These are phyloP conservation scores for Aramus guarauna DNA, from an alignment of 2,113 vertebrate genomes.

Conservation along the genomic window DNA sequence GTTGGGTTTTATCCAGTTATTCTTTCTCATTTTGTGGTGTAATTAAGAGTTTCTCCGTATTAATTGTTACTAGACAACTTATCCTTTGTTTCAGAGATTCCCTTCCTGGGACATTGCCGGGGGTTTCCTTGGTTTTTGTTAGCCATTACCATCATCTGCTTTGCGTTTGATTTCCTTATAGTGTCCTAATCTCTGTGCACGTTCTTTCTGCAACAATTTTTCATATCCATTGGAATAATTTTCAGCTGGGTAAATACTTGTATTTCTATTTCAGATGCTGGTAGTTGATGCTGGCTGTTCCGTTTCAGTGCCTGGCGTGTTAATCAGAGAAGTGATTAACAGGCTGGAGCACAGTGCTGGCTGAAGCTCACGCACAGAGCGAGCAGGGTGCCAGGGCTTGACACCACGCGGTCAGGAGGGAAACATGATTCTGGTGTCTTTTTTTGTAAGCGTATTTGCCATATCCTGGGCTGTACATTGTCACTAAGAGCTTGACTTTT, in stretches of 20 bases:
- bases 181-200: not conserved
- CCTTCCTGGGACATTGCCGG: too few species aligned
- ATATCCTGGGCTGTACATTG: not conserved
- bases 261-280: not conserved
- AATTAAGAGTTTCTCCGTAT: not conserved
- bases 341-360: not conserved
- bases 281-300: not conserved
- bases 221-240: not conserved
- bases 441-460: not conserved
- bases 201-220: too few species aligned
- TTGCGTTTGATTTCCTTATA: too few species aligned
- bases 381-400: not conserved
- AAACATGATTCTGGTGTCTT: not conserved
- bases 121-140: too few species aligned
- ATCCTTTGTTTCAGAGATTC: too few species aligned
- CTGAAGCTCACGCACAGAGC: not conserved
- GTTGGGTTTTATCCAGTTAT: not conserved
- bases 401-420: not conserved
- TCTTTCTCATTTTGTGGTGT: not conserved
- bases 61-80: rapidly evolving
- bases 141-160: not conserved
- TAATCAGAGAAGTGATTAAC: not conserved
- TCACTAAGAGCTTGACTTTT: not conserved
- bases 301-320: not conserved
- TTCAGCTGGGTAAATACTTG: not conserved